These are phyloP conservation scores for Macrocentrus cingulum DNA, from an alignment of 1,140 invertebrate species.

Conservation along the genomic window DNA sequence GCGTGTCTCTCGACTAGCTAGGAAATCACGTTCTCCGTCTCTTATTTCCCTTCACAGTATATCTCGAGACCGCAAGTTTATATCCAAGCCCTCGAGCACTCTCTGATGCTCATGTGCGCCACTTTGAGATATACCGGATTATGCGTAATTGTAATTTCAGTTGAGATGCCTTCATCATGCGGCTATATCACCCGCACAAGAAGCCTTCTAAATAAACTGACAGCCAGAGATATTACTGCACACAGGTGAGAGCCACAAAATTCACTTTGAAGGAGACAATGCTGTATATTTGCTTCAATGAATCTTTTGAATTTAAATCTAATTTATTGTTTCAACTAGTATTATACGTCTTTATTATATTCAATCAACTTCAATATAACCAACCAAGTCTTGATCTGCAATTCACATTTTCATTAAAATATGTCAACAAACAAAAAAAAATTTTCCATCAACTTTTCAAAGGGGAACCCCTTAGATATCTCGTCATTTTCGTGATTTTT, in stretches of 20 bases:
- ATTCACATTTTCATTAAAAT: too few species aligned
- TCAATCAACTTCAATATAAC: too few species aligned
- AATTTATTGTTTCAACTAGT: too few species aligned
- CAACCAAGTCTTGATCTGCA: too few species aligned
- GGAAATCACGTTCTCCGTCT: constrained; percentile 18
- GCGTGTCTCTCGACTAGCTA: not conserved
- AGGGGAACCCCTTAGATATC: too few species aligned
- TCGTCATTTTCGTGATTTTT: too few species aligned
- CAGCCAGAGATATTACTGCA: not conserved
- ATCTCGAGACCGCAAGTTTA: constrained; percentile 7
- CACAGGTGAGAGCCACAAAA: not conserved
- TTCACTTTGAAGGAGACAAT: too few species aligned
- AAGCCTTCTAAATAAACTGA: not conserved
- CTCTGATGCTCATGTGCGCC: not conserved
- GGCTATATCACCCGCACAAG: constrained; percentile 1
- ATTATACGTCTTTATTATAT: too few species aligned
- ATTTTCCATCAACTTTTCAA: too few species aligned
- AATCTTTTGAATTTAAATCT: too few species aligned
- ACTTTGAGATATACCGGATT: constrained; percentile 13
- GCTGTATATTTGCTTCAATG: too few species aligned
- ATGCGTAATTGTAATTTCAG: constrained; percentile 20
- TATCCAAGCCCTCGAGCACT: not conserved
- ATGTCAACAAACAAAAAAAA: too few species aligned
- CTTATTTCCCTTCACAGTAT: not conserved
- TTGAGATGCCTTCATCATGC: not conserved